Conservation (phyloP, 2,888 invertebrate species). For the Anticlea derivata region DNA sequence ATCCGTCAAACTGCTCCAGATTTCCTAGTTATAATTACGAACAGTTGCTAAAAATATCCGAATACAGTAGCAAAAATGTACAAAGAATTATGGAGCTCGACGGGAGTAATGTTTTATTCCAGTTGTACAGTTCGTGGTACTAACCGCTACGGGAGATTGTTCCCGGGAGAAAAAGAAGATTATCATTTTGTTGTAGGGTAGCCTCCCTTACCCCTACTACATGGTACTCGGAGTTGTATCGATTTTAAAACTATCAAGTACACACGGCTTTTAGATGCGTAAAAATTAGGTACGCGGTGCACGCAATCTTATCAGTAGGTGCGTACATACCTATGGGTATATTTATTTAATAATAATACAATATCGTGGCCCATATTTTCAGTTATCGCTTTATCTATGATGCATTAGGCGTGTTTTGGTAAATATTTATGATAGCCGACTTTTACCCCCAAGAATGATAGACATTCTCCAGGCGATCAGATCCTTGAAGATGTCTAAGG, state of each 20-base stretch:
- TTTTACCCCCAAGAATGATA: too few relatives aligned
- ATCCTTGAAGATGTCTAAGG: too few relatives aligned
- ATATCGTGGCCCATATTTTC: constrained; percentile 26
- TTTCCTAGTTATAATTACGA: constrained; percentile 64
- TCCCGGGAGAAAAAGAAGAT: background rate
- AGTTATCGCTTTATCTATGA: constrained; percentile 4
- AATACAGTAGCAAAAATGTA: constrained; percentile 6
- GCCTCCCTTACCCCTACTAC: constrained; percentile 4
- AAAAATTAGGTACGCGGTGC: background rate
- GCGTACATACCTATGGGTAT: background rate
- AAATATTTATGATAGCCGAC: too few relatives aligned
- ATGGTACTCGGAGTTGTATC: too few relatives aligned
- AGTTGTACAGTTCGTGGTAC: background rate
- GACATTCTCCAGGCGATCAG: too few relatives aligned
- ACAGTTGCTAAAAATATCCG: constrained; percentile 50
- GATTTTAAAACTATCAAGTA: too few relatives aligned
- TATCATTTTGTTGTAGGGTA: background rate
- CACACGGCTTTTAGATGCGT: too few relatives aligned
- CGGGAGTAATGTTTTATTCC: constrained; percentile 4
- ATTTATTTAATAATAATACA: constrained; percentile 9
- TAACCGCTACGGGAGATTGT: background rate
- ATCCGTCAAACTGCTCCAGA: constrained; percentile 52
- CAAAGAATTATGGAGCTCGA: constrained; percentile 1
- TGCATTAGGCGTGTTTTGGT: too few relatives aligned
- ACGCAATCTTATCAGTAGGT: constrained; percentile 30